Evolutionary conservation across 2,113 vertebrate species (phyloP), one percentile per base, ranked within the genome.

Genomic region (Jacana jacana): DNA sequence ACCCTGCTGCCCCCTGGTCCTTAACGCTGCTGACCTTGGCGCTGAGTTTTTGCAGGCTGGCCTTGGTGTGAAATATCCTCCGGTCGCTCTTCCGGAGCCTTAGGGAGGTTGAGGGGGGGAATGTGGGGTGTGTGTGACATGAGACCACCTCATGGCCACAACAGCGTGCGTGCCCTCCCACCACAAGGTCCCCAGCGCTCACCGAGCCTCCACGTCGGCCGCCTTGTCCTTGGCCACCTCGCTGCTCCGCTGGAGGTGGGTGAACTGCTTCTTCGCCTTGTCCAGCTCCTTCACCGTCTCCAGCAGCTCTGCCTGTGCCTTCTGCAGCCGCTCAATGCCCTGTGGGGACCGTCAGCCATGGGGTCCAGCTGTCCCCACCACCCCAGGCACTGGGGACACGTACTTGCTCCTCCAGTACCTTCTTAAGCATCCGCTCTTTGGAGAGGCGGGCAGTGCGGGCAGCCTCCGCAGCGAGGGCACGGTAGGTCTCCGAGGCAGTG

Each of bases 21-120:
- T 3, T 0, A 0, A 30, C 0, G 0, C 23, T 49, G 15, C 96
- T 9, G 60, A 99, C 99, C 99, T 99, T 99, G 76, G 98, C 94
- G 4, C 97, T 98, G 87, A 99, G 98, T 96, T 99, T 99, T 27
- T 99, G 98, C 83, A 98, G 95, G 65, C 98, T 99, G 79, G 98
- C 95, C 82, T 99, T 98, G 57, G 98, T 99, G 88, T 99, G 98
- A 75, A 99, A 99, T 89, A 99, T 98, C 17, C 99, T 98, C 39
- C 99, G 98, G 88, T 99, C 99, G 7, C 97, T 99, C 95, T 98
- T 98, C 39, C 97, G 98, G 51, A 98, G 97, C 91, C 99, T 99
- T 99, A 76, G 28, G 25, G 48, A 71, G 13, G 49, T 27, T 15
- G 60, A 39, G 31, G 23, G 8, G 33, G n/a, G n/a, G n/a, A n/a